Base-by-base conservation (phyloP, 2,888 invertebrate genomes). In the Spialia ferax region DNA sequence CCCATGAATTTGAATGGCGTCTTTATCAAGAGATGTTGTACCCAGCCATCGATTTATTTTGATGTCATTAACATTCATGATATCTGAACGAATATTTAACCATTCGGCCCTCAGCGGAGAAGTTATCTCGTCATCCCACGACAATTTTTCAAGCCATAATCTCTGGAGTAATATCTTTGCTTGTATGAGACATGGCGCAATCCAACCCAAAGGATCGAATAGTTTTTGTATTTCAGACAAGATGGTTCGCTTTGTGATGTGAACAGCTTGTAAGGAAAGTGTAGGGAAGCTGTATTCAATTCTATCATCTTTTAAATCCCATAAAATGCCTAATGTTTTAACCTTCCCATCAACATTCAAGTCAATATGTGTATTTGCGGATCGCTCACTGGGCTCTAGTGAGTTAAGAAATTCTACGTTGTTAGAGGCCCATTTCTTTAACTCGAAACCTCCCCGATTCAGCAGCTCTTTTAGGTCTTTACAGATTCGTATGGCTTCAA, bases 121-220 rank as follows among this genome's bases (percentile, higher is more conserved):
- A 20, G 38, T 38, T 23, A 57, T 38, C n/a, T 38, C 22, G 0
- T 57, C 57, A 38, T 57, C 57, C 57, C 57, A 57, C 4, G 59
- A 26, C 1, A 23, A 26, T 13, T 26, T 22, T 15, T 59, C 59
- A 4, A 59, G 42, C 59, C 57, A 57, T 13, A 57, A 23, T n/a
- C 23, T 23, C 26, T 59, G 59, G 15, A 59, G 32, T 68, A 72
- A 73, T 38, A 55, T 48, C 35, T 70, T 70, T 0, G 69, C 69
- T n/a, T 7, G 55, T 11, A 69, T 15, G 20, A 68, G 54, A 8
- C 70, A 62, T 20, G 73, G 70, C 11, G 71, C 61, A 32, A 72
- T 60, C 70, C 71, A 72, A 13, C 73, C 71, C 15, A 72, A 32
- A 3, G 72, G 73, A 45, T 74, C 72, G 35, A 67, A 74, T 5